Evolutionary conservation across 2,797 vertebrate species (phyloP).

Genomic region (Intellagama lesueurii): DNA sequence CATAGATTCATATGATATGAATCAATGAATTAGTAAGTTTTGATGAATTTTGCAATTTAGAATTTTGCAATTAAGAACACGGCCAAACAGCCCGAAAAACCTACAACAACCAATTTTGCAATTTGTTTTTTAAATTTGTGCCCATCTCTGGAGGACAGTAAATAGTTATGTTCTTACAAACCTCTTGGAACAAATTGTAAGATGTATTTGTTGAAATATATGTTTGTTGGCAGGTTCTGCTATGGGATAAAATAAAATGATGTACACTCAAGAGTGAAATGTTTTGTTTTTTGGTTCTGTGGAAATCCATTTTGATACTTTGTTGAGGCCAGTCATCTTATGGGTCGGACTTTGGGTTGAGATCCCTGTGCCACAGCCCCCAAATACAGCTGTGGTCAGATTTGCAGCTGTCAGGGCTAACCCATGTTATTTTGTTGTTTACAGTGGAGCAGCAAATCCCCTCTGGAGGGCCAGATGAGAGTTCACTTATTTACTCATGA

Average conservation of each 20-base stretch:
- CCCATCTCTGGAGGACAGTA: neutral
- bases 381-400: neutral
- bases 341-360: neutral
- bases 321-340: neutral
- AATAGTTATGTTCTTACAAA: neutral
- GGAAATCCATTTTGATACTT: neutral
- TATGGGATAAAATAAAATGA: too few relatives aligned
- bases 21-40: too few relatives aligned
- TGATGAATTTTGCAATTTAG: too few relatives aligned
- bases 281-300: neutral
- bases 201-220: neutral
- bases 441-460: neutral
- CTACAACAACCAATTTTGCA: too few relatives aligned
- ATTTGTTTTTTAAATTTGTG: too few relatives aligned
- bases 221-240: neutral
- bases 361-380: neutral
- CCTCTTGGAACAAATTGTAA: neutral
- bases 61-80: too few relatives aligned
- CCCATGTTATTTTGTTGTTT: neutral
- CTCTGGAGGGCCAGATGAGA: neutral
- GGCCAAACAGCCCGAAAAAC: too few relatives aligned
- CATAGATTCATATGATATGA: too few relatives aligned
- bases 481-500: too few relatives aligned
- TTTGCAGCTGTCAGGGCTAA: neutral
- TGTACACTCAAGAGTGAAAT: too few relatives aligned